Base-by-base conservation (phyloP, 1,140 invertebrate species). In the Theocolax elegans region DNA sequence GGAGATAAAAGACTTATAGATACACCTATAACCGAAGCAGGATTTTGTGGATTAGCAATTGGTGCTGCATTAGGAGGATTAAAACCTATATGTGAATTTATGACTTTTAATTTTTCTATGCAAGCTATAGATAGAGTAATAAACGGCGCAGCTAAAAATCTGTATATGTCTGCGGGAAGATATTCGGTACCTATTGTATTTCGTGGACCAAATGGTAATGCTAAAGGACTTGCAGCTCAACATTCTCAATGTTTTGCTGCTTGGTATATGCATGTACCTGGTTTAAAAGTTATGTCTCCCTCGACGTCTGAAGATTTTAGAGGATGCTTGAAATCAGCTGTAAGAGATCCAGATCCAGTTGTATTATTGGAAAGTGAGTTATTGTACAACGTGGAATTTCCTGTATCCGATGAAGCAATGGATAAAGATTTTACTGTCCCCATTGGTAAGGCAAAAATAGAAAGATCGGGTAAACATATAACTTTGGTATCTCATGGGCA, bases 1-100 rank as follows among this genome's bases (percentile, higher is more conserved):
- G 97, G 97, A 15, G 97, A 98, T 81, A 95, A 96, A 81, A 88
- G 97, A 76, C 90, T 99, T 2, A 94, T 97, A 49, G 97, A 99
- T 81, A 99, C 97, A n/a, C 97, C 97, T n/a, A 99, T 99, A 79
- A 97, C 97, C 49, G 97, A 99, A 88, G 94, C 94, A 87, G 97
- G 97, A 2, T 98, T 99, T 87, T 91, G 94, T 75, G 97, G 97
- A 69, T 92, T 99, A 60, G 95, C 96, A 46, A 93, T 97, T 31
- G 97, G 97, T 66, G 94, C 97, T 74, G 97, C 97, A 0, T 93
- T 99, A 19, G 63, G 85, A 69, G 91, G 91, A 17, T 77, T 93
- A n/a, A 81, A 85, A 71, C 91, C 92, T 21, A 88, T 94, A 68
- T 92, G 91, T 82, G 92, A 94, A 78, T 93, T 93, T 78, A 94